phyloP scores from a whole-genome alignment of 1,140 invertebrate genomes.

The Zaprionus gabonicus region DNA sequence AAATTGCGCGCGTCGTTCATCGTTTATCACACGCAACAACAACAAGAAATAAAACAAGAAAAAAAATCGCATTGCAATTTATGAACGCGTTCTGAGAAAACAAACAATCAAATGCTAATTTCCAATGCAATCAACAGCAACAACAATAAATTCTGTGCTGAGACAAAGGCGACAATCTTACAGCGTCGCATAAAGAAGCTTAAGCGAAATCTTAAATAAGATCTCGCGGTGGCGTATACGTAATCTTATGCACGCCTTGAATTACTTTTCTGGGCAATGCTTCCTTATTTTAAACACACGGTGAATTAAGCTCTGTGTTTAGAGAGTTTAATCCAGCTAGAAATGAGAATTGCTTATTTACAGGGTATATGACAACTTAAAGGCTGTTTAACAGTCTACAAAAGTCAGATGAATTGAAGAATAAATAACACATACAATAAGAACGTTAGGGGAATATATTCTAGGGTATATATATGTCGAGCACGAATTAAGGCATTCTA shows the following conservation, averaged over 20 bases:
- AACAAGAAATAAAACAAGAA: slow-evolving; percentile 41
- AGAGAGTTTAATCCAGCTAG: background rate
- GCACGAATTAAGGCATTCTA: background rate
- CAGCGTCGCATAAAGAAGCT: slow-evolving; percentile 42
- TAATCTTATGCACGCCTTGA: slow-evolving; percentile 59
- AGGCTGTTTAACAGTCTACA: background rate
- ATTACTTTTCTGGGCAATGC: slow-evolving; percentile 43
- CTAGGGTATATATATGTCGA: background rate
- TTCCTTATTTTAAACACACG: background rate
- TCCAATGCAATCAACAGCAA: slow-evolving; percentile 57
- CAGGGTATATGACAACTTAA: background rate
- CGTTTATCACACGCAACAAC: slow-evolving; percentile 62
- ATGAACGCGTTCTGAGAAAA: slow-evolving; percentile 55
- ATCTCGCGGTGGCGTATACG: slow-evolving; percentile 73
- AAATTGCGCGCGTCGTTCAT: slow-evolving; percentile 42
- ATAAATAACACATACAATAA: background rate
- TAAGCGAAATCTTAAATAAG: slow-evolving; percentile 64
- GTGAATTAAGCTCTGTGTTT: background rate
- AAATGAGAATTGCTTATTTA: background rate
- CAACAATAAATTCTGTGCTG: slow-evolving; percentile 48
- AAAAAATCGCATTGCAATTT: slow-evolving; percentile 58
- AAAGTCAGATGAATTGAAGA: background rate
- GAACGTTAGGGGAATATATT: background rate
- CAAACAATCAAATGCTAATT: slow-evolving; percentile 71
- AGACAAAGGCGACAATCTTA: slow-evolving; percentile 55